A percentile compares a stretch with the other conserved stretches of the same genome.
phyloP scores from a whole-genome alignment of 2,797 vertebrate species.

The Acrossocheilus wenchowensis region DNA sequence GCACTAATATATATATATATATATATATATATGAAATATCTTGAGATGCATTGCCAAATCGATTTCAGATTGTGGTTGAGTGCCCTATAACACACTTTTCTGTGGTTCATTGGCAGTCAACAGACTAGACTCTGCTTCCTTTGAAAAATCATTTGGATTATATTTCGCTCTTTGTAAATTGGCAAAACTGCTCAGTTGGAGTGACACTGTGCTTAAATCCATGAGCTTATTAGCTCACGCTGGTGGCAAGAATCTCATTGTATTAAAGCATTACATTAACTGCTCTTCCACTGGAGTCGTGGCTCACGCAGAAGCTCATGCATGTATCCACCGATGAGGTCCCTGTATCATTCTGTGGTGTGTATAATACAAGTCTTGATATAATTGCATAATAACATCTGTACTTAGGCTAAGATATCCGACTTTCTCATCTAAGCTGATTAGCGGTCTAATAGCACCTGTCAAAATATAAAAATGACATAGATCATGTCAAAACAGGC shows the following conservation, averaged over 20 bases:
- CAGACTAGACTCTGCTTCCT: not conserved
- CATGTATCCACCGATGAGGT: not conserved
- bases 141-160: not conserved
- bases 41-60: not conserved
- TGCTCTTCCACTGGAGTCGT: not conserved
- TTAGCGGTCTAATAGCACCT: not conserved
- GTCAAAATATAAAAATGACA: not conserved
- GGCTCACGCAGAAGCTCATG: not conserved
- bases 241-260: not conserved
- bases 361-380: not conserved
- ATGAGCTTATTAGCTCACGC: not conserved
- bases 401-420: not conserved
- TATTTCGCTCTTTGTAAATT: not conserved
- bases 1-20: too few relatives aligned
- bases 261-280: constrained; percentile 16
- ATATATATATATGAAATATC: not conserved
- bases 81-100: not conserved
- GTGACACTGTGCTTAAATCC: not conserved
- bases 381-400: not conserved
- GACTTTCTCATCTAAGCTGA: not conserved
- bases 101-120: not conserved
- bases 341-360: rapidly evolving
- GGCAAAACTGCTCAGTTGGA: not conserved
- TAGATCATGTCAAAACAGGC: not conserved
- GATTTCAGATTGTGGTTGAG: not conserved